Evolutionary conservation across 30 jellyfish, hydroid and myxozoan species (phyloP).

Genomic region (Aurelia sp.): DNA sequence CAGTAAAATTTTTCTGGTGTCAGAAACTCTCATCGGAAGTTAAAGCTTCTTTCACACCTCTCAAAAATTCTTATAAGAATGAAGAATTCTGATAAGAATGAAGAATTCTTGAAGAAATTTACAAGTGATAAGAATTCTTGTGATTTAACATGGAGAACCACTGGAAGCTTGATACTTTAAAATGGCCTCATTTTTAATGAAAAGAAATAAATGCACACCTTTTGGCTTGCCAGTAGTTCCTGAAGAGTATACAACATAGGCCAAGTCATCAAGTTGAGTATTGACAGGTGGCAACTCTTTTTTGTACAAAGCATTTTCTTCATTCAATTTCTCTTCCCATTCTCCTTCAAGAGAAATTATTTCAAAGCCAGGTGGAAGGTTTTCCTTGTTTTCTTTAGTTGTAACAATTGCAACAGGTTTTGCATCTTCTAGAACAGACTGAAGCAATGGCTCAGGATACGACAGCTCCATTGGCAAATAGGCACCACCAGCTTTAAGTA

Average conservation of each 20-base stretch:
- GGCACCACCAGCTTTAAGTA: slow-evolving; percentile 90
- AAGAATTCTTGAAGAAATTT: too few species aligned
- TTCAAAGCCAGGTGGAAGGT: slow-evolving; percentile 40
- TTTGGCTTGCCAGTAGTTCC: slow-evolving; percentile 98
- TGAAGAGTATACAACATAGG: slow-evolving; percentile 89
- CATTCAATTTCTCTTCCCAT: slow-evolving; percentile 62
- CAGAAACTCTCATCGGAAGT: too few species aligned
- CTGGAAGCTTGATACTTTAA: too few species aligned
- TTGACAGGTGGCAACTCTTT: slow-evolving; percentile 25
- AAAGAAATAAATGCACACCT: slow-evolving; percentile 39
- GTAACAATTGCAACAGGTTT: slow-evolving; percentile 79
- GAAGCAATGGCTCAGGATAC: slow-evolving; percentile 80
- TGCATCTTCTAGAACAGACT: slow-evolving; percentile 88
- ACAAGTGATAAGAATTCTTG: too few species aligned
- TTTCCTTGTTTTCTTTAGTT: slow-evolving; percentile 43
- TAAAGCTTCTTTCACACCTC: too few species aligned
- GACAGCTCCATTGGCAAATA: slow-evolving; percentile 85
- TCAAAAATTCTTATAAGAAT: too few species aligned
- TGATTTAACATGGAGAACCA: too few species aligned
- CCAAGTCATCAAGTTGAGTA: slow-evolving; percentile 83
- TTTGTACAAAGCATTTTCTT: slow-evolving; percentile 28
- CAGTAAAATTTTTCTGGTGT: too few species aligned
- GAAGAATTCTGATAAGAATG: too few species aligned
- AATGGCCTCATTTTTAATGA: too few species aligned
- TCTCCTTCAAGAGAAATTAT: slow-evolving; percentile 66